Base-by-base conservation (phyloP, 2,797 vertebrate species). In the Bryconaethiops microstoma region DNA sequence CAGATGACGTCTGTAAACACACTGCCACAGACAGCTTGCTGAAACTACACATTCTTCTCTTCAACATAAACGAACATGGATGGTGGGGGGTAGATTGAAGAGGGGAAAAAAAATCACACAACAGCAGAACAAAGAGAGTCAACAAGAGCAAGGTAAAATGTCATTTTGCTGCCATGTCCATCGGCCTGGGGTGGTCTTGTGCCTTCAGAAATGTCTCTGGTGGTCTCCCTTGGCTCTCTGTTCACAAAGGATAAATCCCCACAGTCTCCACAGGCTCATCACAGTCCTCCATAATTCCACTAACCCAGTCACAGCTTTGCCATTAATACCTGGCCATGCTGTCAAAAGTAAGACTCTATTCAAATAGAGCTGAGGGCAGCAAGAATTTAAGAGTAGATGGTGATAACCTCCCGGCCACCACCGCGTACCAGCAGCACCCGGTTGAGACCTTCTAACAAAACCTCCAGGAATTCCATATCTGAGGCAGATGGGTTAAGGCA, bases 381-480 rank as follows among this genome's bases (percentile, higher is more conserved):
- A 3, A 82, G 45, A 64, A 67, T 84, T 91, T 92, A 99, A 68
- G 97, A 99, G 88, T 99, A 99, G 92, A 99, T 99, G 86, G 98
- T 99, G 92, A 99, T 97, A 89, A 99, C 98, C 92, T 99, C 98
- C 8, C 96, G 95, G 72, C 98, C 98, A 0, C 98, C 96, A 16
- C 98, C 98, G 74, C 98, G 94, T 70, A 99, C 97, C 87, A 99
- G 86, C 0, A 99, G 94, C 70, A 97, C 97, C 80, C 96, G 91
- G 89, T 97, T 95, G 81, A 99, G 92, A 64, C 98, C 97, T 88
- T 99, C 98, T 0, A 97, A 96, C 78, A 99, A 91, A 86, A 99
- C 98, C 90, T 99, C 98, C 71, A 99, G 91, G 87, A 99, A 99
- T 91, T 99, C 97, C 96, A 99, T 99, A 79, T 99, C 98, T 99